Evolutionary conservation across 30 jellyfish, hydroid and myxozoan species (phyloP).

Genomic region (Cassiopea xamachana): DNA sequence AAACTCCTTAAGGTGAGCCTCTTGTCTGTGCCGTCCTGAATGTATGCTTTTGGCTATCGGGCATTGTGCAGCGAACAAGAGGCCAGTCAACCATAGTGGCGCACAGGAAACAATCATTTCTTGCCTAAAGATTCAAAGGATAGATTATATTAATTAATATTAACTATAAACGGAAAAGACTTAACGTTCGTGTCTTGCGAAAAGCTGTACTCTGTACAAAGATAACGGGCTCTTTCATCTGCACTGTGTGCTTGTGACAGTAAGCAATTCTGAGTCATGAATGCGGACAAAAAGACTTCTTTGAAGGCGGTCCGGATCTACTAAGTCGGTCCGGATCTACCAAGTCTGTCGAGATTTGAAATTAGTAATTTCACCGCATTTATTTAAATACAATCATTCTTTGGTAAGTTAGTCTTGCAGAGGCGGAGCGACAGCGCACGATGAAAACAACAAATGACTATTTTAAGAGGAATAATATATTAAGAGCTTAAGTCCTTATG

Average conservation of each 20-base stretch:
- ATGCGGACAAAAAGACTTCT: background rate
- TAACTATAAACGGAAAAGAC: conserved; percentile 38
- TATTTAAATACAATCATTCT: conserved; percentile 2
- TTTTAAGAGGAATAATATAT: too few species aligned
- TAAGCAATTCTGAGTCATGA: background rate
- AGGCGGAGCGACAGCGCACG: background rate
- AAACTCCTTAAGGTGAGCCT: conserved; percentile 42
- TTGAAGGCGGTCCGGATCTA: conserved; percentile 43
- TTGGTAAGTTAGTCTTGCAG: background rate
- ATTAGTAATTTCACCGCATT: conserved; percentile 17
- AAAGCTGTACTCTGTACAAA: conserved; percentile 19
- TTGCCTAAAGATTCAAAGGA: conserved; percentile 10
- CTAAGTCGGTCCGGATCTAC: conserved; percentile 44
- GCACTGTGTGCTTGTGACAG: conserved; percentile 11
- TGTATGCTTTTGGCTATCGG: conserved; percentile 6
- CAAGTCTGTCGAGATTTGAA: conserved; percentile 14
- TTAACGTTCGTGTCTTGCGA: background rate
- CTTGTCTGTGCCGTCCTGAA: conserved; percentile 24
- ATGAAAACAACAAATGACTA: background rate
- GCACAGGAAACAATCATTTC: conserved; percentile 56
- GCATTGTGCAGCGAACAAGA: conserved; percentile 56
- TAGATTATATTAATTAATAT: conserved; percentile 12
- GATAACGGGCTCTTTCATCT: conserved; percentile 35
- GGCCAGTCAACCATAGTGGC: conserved; percentile 59
- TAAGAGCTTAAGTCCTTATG: too few species aligned